Evolutionary conservation across 2,113 vertebrate species (phyloP).

Genomic region (Alces alces): DNA sequence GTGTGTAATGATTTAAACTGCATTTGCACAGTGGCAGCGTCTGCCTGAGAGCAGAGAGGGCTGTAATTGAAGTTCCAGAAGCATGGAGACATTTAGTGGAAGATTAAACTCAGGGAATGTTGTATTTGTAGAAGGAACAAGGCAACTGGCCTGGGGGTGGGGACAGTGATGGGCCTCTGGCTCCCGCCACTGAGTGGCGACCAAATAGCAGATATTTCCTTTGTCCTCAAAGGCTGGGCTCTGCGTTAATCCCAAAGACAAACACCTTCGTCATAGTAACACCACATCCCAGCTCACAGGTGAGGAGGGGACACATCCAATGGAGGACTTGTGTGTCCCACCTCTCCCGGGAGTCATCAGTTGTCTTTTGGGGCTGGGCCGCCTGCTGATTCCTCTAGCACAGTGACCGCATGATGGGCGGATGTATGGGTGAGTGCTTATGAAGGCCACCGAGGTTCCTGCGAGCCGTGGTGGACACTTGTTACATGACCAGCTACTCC

Average conservation of each 20-base stretch:
- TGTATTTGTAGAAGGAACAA: neutral
- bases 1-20: neutral
- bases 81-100: conserved; percentile 16
- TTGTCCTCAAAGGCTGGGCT: neutral
- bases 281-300: neutral
- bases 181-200: neutral
- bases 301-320: neutral
- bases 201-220: neutral
- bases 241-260: neutral
- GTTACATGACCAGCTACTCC: neutral
- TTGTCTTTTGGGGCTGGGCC: neutral
- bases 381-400: neutral
- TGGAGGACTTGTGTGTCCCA: neutral
- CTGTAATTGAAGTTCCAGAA: conserved; percentile 25
- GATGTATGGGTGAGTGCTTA: neutral
- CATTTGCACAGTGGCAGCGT: neutral
- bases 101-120: neutral
- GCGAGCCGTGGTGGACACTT: neutral
- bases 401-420: neutral
- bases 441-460: neutral
- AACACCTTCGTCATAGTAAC: neutral
- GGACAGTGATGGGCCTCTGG: neutral
- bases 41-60: neutral
- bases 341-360: neutral
- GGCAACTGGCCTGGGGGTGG: neutral